Conservation (phyloP, 2,113 vertebrate species). For the Regulus satrapa region DNA sequence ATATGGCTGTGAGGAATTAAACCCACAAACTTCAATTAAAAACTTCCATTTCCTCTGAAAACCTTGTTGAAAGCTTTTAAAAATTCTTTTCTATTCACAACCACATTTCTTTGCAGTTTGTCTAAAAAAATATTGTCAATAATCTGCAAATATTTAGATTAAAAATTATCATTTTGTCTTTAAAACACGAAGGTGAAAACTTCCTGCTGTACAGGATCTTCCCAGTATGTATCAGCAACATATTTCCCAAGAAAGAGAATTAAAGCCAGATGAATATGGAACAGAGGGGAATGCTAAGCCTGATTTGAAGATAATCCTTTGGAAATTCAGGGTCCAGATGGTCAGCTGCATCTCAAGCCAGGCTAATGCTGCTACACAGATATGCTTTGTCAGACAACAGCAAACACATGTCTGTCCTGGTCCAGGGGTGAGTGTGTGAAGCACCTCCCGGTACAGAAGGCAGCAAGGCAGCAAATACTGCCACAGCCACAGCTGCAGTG, state of each 20-base stretch:
- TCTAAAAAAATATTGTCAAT: neutral
- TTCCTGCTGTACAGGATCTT: neutral
- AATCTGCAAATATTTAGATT: neutral
- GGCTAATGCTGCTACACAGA: neutral
- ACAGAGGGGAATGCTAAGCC: neutral
- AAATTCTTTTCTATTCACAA: neutral
- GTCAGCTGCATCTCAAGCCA: neutral
- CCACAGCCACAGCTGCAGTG: neutral
- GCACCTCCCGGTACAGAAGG: neutral
- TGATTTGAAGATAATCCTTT: neutral
- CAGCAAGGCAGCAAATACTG: neutral
- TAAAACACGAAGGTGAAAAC: neutral
- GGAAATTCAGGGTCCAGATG: conserved; percentile 14
- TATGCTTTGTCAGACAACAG: neutral
- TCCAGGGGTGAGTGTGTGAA: neutral
- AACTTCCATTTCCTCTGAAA: conserved; percentile 3
- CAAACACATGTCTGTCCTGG: neutral
- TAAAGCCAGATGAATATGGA: neutral
- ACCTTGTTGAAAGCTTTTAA: neutral
- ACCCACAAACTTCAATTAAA: conserved; percentile 25
- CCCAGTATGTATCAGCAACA: neutral
- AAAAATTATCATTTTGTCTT: neutral
- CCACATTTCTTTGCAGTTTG: neutral
- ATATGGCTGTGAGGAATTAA: conserved; percentile 15
- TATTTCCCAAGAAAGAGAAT: neutral